These are phyloP conservation scores for Megaceryle torquata DNA, from an alignment of 2,113 vertebrate genomes.

Conservation along the genomic window DNA sequence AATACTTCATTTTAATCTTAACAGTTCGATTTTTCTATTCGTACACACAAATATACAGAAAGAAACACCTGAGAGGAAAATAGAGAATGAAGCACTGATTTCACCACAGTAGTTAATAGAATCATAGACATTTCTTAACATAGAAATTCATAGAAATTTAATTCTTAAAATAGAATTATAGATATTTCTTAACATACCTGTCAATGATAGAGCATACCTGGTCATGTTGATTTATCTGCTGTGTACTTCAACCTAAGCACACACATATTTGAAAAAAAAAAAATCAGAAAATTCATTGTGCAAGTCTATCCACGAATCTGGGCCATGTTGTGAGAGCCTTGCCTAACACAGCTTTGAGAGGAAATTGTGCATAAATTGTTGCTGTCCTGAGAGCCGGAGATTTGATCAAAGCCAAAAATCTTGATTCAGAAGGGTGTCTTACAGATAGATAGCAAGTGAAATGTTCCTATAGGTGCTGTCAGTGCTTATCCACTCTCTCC, in stretches of 20 bases:
- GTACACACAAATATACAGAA: background rate
- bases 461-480: background rate
- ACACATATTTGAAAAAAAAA: background rate
- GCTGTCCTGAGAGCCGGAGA: background rate
- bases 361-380: background rate
- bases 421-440: background rate
- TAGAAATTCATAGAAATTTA: background rate
- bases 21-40: background rate
- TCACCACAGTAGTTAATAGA: background rate
- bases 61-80: background rate
- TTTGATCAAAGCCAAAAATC: background rate
- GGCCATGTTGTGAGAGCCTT: background rate
- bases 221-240: background rate
- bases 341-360: background rate
- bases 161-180: background rate
- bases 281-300: background rate
- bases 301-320: background rate
- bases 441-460: background rate
- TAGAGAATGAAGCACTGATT: background rate
- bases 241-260: background rate
- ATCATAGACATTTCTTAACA: background rate
- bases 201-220: background rate
- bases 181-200: background rate
- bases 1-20: background rate
- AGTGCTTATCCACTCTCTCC: background rate